Evolutionary conservation across 2,888 invertebrate genomes (phyloP).

Genomic region (Lamellibrachia columna): DNA sequence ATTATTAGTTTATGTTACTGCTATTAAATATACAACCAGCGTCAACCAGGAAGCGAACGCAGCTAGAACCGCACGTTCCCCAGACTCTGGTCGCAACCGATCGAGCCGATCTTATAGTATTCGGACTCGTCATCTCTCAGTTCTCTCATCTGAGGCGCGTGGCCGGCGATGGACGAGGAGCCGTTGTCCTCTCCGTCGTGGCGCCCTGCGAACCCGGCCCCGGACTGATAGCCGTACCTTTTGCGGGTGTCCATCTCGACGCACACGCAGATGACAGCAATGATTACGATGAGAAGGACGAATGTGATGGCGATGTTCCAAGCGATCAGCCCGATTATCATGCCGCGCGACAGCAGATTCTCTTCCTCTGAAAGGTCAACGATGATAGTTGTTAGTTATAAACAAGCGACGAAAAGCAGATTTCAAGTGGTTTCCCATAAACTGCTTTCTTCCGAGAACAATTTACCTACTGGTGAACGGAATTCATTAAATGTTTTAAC

Average conservation of each 20-base stretch:
- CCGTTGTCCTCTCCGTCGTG: not conserved
- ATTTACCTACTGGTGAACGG: too few relatives aligned
- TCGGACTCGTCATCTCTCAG: not conserved
- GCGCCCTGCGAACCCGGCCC: not conserved
- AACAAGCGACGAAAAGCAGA: not conserved
- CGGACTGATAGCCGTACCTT: not conserved
- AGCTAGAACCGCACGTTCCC: not conserved
- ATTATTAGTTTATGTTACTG: not conserved
- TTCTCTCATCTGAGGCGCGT: not conserved
- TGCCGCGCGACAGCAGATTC: not conserved
- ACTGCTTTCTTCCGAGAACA: too few relatives aligned
- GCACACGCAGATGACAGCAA: not conserved
- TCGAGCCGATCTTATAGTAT: slow-evolving; percentile 10
- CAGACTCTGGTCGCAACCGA: not conserved
- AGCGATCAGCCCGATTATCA: not conserved
- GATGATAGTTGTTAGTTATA: not conserved
- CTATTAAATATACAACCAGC: not conserved
- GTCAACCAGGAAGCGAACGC: not conserved
- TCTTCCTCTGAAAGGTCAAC: not conserved
- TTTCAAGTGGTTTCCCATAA: not conserved
- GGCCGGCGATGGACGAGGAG: not conserved
- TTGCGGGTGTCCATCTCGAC: not conserved
- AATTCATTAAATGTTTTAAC: too few relatives aligned
- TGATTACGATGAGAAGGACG: not conserved
- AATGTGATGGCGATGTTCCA: not conserved